Conservation (phyloP, 2,113 vertebrate genomes). For the Cephalopholis sonnerati region DNA sequence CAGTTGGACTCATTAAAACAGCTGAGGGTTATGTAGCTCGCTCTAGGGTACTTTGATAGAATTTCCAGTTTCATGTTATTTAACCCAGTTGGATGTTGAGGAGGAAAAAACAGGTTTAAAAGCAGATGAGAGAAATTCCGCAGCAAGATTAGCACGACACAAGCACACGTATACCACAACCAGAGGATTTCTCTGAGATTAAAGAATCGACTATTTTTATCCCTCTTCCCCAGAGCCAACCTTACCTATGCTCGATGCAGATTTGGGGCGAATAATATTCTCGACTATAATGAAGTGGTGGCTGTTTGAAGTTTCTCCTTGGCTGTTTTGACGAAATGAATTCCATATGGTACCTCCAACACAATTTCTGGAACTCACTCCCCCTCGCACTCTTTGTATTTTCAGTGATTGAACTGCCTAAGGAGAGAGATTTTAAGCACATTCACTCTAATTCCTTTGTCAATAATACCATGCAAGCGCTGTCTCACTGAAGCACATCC, state of each 20-base stretch:
- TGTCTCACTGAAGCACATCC: slow-evolving; percentile 38
- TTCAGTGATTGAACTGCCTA: slow-evolving; percentile 56
- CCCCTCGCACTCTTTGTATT: slow-evolving; percentile 40
- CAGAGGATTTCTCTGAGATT: slow-evolving; percentile 66
- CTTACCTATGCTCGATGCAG: slow-evolving; percentile 66
- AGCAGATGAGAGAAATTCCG: slow-evolving; percentile 56
- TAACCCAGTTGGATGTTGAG: slow-evolving; percentile 23
- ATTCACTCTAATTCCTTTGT: slow-evolving; percentile 42
- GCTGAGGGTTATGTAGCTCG: slow-evolving; percentile 15
- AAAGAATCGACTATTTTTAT: slow-evolving; percentile 73
- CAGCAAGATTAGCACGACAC: slow-evolving; percentile 48
- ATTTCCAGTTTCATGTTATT: slow-evolving; percentile 29
- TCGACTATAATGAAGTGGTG: slow-evolving; percentile 64
- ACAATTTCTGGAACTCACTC: slow-evolving; percentile 52
- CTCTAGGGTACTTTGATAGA: slow-evolving; percentile 24
- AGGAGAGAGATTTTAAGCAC: slow-evolving; percentile 43
- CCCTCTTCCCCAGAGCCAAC: slow-evolving; percentile 57
- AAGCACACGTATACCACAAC: slow-evolving; percentile 42
- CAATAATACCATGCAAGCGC: slow-evolving; percentile 39
- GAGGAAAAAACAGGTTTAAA: slow-evolving; percentile 61
- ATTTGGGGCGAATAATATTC: slow-evolving; percentile 61
- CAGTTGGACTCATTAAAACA: slow-evolving; percentile 28
- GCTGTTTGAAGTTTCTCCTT: slow-evolving; percentile 73
- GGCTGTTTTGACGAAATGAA: slow-evolving; percentile 64
- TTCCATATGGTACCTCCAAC: slow-evolving; percentile 47